These are phyloP conservation scores for Hoplostethus mediterraneus DNA, from an alignment of 2,797 vertebrate genomes.

Conservation along the genomic window DNA sequence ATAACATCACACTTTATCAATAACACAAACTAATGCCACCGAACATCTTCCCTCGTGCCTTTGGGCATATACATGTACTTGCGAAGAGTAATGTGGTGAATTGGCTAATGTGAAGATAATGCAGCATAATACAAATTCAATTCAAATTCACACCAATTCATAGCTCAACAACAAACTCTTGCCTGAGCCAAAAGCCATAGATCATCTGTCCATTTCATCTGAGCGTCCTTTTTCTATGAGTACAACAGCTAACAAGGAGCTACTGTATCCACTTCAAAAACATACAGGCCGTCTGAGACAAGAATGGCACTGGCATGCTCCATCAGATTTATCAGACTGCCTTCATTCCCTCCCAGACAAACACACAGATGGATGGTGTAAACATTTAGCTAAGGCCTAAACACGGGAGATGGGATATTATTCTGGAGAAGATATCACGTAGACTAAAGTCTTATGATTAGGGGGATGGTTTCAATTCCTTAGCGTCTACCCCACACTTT, in stretches of 20 bases:
- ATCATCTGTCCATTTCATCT: constrained; percentile 19
- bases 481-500: constrained; percentile 10
- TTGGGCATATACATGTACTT: background rate
- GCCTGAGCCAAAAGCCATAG: constrained; percentile 21
- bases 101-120: constrained; percentile 2
- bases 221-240: constrained; percentile 10
- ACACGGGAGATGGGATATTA: background rate
- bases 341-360: constrained; percentile 23
- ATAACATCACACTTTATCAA: background rate
- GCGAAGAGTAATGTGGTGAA: background rate
- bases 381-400: constrained; percentile 25
- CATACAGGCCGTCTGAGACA: constrained; percentile 21
- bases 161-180: constrained; percentile 6
- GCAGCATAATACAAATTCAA: constrained; percentile 16
- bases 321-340: constrained; percentile 4
- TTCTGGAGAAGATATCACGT: background rate
- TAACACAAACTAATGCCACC: background rate
- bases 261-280: constrained; percentile 19
- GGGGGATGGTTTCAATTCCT: background rate
- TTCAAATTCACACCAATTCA: constrained; percentile 41
- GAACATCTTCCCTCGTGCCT: background rate
- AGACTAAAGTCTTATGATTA: no score
- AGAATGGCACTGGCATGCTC: background rate
- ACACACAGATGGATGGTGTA: constrained; percentile 32
- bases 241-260: constrained; percentile 24